Evolutionary conservation across 2,888 invertebrate species (phyloP), one percentile per base, ranked within the genome.

Genomic region (Homarus gammarus): DNA sequence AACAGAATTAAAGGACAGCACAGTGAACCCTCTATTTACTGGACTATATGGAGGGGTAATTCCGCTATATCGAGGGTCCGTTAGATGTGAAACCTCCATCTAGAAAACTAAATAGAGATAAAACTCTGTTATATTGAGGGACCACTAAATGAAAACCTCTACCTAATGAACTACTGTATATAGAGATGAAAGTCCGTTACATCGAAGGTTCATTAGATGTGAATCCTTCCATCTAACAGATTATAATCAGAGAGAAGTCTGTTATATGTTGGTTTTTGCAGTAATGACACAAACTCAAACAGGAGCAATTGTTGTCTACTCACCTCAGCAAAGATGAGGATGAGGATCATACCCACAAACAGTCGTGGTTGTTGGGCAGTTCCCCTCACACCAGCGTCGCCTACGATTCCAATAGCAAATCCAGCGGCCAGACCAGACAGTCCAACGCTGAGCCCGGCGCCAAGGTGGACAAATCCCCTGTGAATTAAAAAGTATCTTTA

Each of bases 331-430:
- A 99, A 99, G 96, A 99, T 99, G 95, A 99, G 97, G 95, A 99
- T 99, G 94, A 99, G 96, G 95, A 99, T 99, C 99, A 99, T 99
- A 94, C 99, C 99, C 94, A 99, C 99, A 96, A 99, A 99, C 94
- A 99, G 96, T 95, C 99, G 97, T 87, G 99, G 99, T 94, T 99
- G 99, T 94, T 99, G 99, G 93, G 99, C 99, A 93, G 99, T 99
- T 93, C 99, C 99, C 94, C 99, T 96, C 87, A 99, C 99, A 93
- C 99, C 99, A 87, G 99, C 99, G 94, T 99, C 99, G 93, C 99
- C 99, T 88, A 99, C 99, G 94, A 99, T 99, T 93, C 99, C 99
- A 95, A 99, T 99, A 94, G 99, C 99, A 95, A 99, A 99, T 88
- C 99, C 99, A 92, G 99, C 99, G 92, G 99, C 99, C 93, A 99